Percentiles rank a stretch among this genome's conserved stretches.
phyloP scores from a whole-genome alignment of 35 echinoderm and acorn worm genomes.

The Lytechinus pictus region DNA sequence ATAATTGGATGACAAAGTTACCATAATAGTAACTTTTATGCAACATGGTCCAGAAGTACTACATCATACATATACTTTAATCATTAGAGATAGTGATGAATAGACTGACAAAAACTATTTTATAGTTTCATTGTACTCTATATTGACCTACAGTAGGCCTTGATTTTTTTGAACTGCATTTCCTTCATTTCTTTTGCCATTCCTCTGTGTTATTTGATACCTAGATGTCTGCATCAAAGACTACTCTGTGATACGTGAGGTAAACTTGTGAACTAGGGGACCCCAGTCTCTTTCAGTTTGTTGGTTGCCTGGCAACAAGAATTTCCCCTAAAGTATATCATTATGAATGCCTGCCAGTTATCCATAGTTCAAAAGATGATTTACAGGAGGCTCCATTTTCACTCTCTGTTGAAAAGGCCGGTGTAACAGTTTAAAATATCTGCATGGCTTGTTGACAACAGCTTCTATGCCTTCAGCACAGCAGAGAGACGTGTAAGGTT shows the following conservation, averaged over 20 bases:
- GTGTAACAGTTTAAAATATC: no score
- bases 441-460: no score
- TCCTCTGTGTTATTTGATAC: not conserved
- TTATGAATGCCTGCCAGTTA: not conserved
- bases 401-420: not conserved
- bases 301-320: not conserved
- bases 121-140: no score
- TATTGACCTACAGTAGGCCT: not conserved
- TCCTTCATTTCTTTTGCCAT: not conserved
- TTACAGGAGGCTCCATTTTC: not conserved
- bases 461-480: no score
- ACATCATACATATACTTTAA: no score
- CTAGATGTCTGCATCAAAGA: not conserved
- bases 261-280: slow-evolving; percentile 12
- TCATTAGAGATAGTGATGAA: no score
- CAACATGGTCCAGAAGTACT: no score
- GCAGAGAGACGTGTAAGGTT: no score
- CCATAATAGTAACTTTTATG: no score
- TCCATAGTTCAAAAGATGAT: not conserved
- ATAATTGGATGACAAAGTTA: no score
- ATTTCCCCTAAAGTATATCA: slow-evolving; percentile 2
- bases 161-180: not conserved
- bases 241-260: not conserved
- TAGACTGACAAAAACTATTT: no score
- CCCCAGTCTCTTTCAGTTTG: not conserved